Evolutionary conservation across 2,797 vertebrate genomes (phyloP), one percentile per base, ranked within the genome.

Genomic region (Poeciliopsis presidionis): DNA sequence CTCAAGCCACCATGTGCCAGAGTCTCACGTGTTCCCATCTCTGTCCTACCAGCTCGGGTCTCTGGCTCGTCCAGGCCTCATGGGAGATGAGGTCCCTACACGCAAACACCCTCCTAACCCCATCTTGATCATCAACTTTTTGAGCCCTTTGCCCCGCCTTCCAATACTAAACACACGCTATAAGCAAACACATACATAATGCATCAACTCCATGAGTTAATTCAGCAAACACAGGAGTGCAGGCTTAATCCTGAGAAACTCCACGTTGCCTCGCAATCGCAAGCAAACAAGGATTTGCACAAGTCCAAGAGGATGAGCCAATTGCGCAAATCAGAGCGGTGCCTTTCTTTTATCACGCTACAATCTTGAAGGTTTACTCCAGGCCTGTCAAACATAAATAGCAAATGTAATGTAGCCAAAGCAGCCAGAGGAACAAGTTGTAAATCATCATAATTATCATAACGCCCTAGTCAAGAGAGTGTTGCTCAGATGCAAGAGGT

Each of bases 41-140:
- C 95, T 96, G 94, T 96, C 89, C 93, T 91, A 87, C 82, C 85
- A 86, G 92, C 93, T 95, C 95, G 22, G 87, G 93, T 95, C 96
- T 94, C 95, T 90, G 88, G 79, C 88, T 79, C 87, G 79, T 83
- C 77, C 61, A 77, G 88, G 89, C 86, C 91, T 92, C 89, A 89
- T 91, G 90, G 84, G 84, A 91, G 90, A 87, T 79, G 82, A 87
- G 83, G 83, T 82, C 87, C 89, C 46, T 77, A 70, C 39, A 45
- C 6, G 6, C 65, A 43, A 22, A 25, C 79, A 25, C 59, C 3
- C 69, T 76, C 73, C 78, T n/a, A n/a, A 61, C 76, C 85, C 47
- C 51, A 43, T 55, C 75, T 65, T 75, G 77, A 69, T 79, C 77
- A 9, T 65, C 80, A 70, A 82, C 81, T 83, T 75, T 81, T 65